Evolutionary conservation across 2,113 vertebrate species (phyloP).

Genomic region (Mobula birostris): DNA sequence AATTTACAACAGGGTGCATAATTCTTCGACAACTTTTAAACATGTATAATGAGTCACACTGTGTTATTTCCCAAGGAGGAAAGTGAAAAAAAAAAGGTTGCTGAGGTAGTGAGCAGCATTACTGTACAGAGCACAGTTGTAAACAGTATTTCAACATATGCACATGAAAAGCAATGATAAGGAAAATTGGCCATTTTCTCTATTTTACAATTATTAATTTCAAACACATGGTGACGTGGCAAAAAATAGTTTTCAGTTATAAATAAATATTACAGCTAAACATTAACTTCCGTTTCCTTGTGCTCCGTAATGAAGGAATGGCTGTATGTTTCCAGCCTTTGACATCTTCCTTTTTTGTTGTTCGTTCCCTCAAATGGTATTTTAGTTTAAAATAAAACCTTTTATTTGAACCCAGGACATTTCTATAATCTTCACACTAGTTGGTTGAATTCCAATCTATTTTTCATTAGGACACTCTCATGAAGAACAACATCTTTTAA

Average conservation of each 20-base stretch:
- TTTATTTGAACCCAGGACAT: background rate
- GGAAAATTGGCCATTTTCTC: background rate
- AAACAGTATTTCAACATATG: background rate
- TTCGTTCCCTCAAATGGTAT: background rate
- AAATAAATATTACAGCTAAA: background rate
- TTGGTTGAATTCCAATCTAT: background rate
- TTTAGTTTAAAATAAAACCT: background rate
- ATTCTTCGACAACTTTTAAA: conserved; percentile 2
- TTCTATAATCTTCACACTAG: background rate
- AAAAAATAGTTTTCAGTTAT: background rate
- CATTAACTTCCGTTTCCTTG: background rate
- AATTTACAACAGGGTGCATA: conserved; percentile 6
- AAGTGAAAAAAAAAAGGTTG: background rate
- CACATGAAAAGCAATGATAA: background rate
- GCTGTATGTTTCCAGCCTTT: background rate
- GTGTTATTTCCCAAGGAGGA: background rate
- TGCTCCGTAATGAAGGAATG: background rate
- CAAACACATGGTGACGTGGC: background rate
- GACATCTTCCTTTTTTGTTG: background rate
- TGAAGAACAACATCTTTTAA: background rate
- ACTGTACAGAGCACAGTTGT: background rate
- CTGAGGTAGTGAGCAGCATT: conserved; percentile 17
- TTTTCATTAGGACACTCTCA: background rate
- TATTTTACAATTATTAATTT: background rate
- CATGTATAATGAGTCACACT: background rate